These are phyloP conservation scores for Cyclophora punctaria DNA, from an alignment of 2,888 invertebrate species.

Conservation along the genomic window DNA sequence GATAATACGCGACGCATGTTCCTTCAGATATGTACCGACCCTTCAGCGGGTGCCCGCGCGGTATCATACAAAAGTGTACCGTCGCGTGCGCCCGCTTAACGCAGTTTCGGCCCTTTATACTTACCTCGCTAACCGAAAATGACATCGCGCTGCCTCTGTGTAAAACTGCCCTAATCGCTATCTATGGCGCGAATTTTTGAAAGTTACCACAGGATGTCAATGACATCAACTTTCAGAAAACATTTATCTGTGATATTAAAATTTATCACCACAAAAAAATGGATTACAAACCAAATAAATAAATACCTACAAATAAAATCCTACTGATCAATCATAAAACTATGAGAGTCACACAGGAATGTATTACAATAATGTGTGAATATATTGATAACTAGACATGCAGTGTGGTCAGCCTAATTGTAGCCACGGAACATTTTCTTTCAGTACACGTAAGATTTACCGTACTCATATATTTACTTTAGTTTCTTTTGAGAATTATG, in stretches of 20 bases:
- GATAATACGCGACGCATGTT: too few species aligned
- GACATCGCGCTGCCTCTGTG: too few species aligned
- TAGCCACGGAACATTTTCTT: slow-evolving; percentile 13
- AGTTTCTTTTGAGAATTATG: too few species aligned
- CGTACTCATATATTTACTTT: background rate
- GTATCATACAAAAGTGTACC: too few species aligned
- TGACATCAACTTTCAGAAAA: slow-evolving; percentile 3
- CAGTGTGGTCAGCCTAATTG: slow-evolving; percentile 35
- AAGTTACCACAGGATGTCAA: slow-evolving; percentile 2
- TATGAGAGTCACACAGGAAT: background rate
- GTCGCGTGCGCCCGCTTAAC: too few species aligned
- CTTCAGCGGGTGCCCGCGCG: too few species aligned
- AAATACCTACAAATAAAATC: background rate
- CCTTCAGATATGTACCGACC: too few species aligned
- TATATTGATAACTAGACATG: slow-evolving; percentile 28
- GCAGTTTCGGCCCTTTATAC: too few species aligned
- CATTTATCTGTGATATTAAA: background rate
- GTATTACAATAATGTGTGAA: slow-evolving; percentile 8
- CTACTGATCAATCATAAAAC: too few species aligned
- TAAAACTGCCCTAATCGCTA: too few species aligned
- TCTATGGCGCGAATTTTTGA: background rate
- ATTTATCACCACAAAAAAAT: background rate
- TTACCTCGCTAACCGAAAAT: too few species aligned
- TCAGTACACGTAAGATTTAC: slow-evolving; percentile 18
- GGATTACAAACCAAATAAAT: background rate